Conservation (phyloP, 1,140 invertebrate genomes). For the Arctopsyche grandis region DNA sequence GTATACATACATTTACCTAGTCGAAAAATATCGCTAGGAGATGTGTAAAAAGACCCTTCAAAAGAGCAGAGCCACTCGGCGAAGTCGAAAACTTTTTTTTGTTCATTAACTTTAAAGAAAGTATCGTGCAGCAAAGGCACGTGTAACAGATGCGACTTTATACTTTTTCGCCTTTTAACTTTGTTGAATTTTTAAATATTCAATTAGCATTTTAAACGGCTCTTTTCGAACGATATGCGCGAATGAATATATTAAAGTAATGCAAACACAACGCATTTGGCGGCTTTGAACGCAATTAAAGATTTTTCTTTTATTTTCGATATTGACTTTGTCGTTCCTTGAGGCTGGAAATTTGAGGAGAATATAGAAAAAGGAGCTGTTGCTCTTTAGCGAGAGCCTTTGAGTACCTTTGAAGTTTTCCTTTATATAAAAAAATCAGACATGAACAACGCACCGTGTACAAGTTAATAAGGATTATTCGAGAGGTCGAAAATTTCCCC, state of each 20-base stretch:
- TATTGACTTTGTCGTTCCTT: not conserved
- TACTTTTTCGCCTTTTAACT: not conserved
- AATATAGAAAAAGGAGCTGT: slow-evolving; percentile 16
- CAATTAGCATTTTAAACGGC: slow-evolving; percentile 11
- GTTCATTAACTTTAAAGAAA: no score
- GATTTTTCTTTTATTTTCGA: not conserved
- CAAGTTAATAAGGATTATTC: not conserved
- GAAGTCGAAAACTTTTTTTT: no score
- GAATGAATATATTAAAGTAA: no score
- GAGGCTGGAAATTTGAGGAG: slow-evolving; percentile 5
- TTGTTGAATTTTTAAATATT: slow-evolving; percentile 12
- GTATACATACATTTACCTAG: no score
- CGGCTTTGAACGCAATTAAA: not conserved
- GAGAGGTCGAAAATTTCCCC: not conserved
- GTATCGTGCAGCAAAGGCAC: not conserved
- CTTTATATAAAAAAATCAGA: not conserved
- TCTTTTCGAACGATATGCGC: not conserved
- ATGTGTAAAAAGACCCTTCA: no score
- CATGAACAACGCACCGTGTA: not conserved
- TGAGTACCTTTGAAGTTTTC: slow-evolving; percentile 6
- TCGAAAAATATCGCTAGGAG: no score
- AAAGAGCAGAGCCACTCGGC: no score
- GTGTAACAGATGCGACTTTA: slow-evolving; percentile 13
- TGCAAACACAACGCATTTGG: not conserved
- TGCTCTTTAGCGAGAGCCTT: not conserved